Percentiles rank a stretch among this genome's conserved stretches.
Evolutionary conservation across 2,888 invertebrate species (phyloP).

Genomic region (Chelonus formosanus): DNA sequence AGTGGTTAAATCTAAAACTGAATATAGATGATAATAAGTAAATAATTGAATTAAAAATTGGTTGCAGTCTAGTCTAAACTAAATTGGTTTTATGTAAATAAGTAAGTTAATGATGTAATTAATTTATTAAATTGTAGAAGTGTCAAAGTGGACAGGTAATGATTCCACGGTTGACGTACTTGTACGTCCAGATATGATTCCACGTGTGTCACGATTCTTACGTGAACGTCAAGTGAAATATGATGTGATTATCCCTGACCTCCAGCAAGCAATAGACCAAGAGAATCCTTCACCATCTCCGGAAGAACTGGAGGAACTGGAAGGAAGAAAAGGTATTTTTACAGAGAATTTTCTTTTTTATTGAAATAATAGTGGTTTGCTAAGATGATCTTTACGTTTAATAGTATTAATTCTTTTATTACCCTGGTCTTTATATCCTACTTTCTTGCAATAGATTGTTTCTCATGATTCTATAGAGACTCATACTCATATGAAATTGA

Average conservation of each 20-base stretch:
- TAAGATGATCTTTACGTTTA: background rate
- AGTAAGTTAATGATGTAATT: constrained; percentile 14
- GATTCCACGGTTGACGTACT: constrained; percentile 74
- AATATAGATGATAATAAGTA: too few relatives aligned
- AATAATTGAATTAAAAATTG: too few relatives aligned
- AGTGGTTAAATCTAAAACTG: too few relatives aligned
- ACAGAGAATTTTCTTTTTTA: background rate
- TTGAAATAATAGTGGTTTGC: background rate
- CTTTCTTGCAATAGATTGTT: too few relatives aligned
- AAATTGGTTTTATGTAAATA: background rate
- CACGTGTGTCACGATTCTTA: constrained; percentile 72
- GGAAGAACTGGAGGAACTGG: constrained; percentile 73
- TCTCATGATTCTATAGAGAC: too few relatives aligned
- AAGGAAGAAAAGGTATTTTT: constrained; percentile 70
- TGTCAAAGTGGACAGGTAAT: constrained; percentile 75
- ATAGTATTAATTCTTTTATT: too few relatives aligned
- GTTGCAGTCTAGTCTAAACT: too few relatives aligned
- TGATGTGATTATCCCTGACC: constrained; percentile 78
- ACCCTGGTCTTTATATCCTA: too few relatives aligned
- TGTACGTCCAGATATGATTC: constrained; percentile 73
- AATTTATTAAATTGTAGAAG: constrained; percentile 64
- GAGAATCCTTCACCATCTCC: constrained; percentile 75
- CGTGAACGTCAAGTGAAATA: constrained; percentile 72
- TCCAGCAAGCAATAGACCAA: constrained; percentile 80
- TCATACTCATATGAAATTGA: background rate